A percentile compares a stretch with the other conserved stretches of the same genome.
phyloP scores from a whole-genome alignment of 35 echinoderm and acorn worm genomes.

The Anneissia japonica region DNA sequence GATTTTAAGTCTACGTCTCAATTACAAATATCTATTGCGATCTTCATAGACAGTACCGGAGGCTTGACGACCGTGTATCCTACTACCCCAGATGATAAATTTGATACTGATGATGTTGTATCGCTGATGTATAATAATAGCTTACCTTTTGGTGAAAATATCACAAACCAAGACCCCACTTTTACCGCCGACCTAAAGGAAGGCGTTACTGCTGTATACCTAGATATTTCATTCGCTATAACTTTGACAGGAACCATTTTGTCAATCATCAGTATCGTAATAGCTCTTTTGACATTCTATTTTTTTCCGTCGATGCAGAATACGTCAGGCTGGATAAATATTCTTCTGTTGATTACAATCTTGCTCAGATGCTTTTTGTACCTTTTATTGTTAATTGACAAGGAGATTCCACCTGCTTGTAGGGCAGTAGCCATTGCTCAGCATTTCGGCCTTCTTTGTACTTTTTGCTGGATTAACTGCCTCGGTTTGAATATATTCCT shows the following conservation, averaged over 20 bases:
- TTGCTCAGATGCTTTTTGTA: neutral
- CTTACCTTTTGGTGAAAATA: neutral
- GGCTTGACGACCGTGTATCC: neutral
- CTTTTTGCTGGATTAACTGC: neutral
- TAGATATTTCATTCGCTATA: neutral
- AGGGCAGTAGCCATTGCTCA: neutral
- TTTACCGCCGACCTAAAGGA: too few species aligned
- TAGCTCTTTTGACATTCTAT: neutral
- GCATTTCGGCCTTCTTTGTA: neutral
- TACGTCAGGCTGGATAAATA: neutral
- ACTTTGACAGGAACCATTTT: neutral
- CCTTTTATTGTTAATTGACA: neutral
- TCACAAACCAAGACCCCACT: neutral
- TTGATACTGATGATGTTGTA: neutral
- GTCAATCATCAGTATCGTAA: neutral
- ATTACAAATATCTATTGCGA: neutral
- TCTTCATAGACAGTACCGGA: neutral
- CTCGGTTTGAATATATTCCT: neutral
- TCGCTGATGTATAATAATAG: neutral
- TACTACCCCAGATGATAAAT: too few species aligned
- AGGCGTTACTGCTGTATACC: neutral
- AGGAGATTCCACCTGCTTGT: neutral
- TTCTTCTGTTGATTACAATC: neutral
- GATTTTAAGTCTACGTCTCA: neutral
- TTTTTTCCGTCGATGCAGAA: neutral